Conservation (phyloP, 2,797 vertebrate genomes). For the Pangasius macronema region DNA sequence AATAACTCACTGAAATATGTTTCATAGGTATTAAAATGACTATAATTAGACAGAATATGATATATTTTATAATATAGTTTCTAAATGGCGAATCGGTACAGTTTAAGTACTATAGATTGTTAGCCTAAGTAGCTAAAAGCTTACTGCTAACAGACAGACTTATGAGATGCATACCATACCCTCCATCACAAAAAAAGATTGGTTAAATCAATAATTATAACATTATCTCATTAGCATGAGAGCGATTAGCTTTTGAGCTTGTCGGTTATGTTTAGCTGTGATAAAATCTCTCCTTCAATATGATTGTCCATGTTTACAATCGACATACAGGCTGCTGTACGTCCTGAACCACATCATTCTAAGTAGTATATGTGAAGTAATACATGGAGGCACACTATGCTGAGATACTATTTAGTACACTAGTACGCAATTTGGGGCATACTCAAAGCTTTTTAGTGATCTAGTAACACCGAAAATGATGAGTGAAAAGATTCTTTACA, state of each 20-base stretch:
- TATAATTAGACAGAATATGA: neutral
- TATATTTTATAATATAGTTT: neutral
- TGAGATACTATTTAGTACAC: neutral
- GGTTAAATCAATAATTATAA: neutral
- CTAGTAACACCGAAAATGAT: neutral
- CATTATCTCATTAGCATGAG: neutral
- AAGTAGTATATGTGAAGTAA: neutral
- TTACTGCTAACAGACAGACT: neutral
- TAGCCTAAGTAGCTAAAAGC: neutral
- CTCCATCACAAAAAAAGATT: neutral
- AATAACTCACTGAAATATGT: neutral
- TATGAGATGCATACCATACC: neutral
- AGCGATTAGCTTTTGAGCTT: neutral
- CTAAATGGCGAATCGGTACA: neutral
- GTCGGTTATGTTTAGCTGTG: neutral
- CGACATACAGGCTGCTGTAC: neutral
- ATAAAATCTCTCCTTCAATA: neutral
- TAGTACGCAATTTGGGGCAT: neutral
- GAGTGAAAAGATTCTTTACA: neutral
- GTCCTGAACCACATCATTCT: neutral
- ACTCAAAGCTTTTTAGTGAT: neutral
- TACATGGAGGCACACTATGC: neutral
- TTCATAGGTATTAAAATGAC: neutral
- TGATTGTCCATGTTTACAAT: neutral
- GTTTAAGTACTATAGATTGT: neutral